Percentiles rank a stretch among this genome's conserved stretches.
phyloP scores from a whole-genome alignment of 1,140 invertebrate genomes.

The Drosophila orena region DNA sequence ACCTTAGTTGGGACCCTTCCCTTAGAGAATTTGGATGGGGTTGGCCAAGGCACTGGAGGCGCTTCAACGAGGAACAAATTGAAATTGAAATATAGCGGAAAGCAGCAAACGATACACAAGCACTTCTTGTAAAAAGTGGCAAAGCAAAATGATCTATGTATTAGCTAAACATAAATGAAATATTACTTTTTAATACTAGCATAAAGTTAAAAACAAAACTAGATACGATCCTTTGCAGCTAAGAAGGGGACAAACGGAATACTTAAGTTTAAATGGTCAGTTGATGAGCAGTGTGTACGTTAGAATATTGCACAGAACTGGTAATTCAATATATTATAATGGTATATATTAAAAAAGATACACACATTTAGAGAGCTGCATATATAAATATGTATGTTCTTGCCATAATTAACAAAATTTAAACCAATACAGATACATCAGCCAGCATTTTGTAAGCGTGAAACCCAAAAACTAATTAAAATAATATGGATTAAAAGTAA shows the following conservation, averaged over 20 bases:
- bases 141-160: conserved; percentile 66
- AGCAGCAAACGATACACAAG: conserved; percentile 48
- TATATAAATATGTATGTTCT: conserved; percentile 49
- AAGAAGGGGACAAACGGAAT: conserved; percentile 34
- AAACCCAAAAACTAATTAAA: conserved; percentile 13
- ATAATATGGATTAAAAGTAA: conserved; percentile 29
- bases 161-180: conserved; percentile 78
- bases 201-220: conserved; percentile 59
- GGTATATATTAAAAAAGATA: conserved; percentile 52
- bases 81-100: conserved; percentile 36
- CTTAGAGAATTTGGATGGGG: conserved; percentile 14
- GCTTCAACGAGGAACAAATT: conserved; percentile 35
- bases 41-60: conserved; percentile 37
- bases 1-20: not conserved
- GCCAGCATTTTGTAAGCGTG: conserved; percentile 49
- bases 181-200: conserved; percentile 78
- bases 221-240: conserved; percentile 43
- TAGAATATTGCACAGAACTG: conserved; percentile 72
- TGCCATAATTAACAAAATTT: conserved; percentile 82
- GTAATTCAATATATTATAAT: conserved; percentile 59
- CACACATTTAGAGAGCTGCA: conserved; percentile 40
- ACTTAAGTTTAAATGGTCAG: conserved; percentile 37
- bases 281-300: conserved; percentile 49
- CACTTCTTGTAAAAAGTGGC: conserved; percentile 74
- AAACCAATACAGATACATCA: conserved; percentile 58